Evolutionary conservation across 2,888 invertebrate genomes (phyloP).

Genomic region (Pachliopta kotzebuea): DNA sequence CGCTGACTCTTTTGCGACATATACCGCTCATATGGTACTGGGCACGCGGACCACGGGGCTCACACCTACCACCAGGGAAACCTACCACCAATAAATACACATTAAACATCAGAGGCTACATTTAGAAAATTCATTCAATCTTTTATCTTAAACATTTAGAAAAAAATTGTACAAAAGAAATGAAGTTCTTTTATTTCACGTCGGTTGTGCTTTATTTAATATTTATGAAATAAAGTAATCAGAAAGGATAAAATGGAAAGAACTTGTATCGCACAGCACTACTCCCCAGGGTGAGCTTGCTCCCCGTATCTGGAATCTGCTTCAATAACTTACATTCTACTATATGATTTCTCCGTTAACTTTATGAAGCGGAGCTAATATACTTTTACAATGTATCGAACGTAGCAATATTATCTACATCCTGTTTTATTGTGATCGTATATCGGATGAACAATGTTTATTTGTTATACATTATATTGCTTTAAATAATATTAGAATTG

Average conservation of each 20-base stretch:
- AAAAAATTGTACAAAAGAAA: background rate
- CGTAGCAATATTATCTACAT: slow-evolving; percentile 3
- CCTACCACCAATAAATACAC: no score
- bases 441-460: background rate
- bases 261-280: slow-evolving; percentile 14
- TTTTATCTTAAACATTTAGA: no score
- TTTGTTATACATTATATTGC: slow-evolving; percentile 2
- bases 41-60: no score
- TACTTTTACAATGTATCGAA: slow-evolving; percentile 8
- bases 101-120: no score
- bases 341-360: slow-evolving; percentile 11
- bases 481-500: background rate
- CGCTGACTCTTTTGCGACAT: no score
- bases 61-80: no score
- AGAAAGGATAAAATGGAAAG: slow-evolving; percentile 3
- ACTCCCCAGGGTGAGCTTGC: slow-evolving; percentile 3
- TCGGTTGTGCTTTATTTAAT: background rate
- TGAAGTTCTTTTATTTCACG: background rate
- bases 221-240: slow-evolving; percentile 7
- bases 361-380: slow-evolving; percentile 11
- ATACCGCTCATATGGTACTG: no score
- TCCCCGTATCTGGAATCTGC: background rate
- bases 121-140: no score
- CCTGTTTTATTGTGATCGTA: slow-evolving; percentile 4
- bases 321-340: slow-evolving; percentile 18